Percentiles rank a stretch among this genome's conserved stretches.
These are phyloP conservation scores for Oophaga sylvatica DNA, from an alignment of 2,797 vertebrate genomes.

Conservation along the genomic window DNA sequence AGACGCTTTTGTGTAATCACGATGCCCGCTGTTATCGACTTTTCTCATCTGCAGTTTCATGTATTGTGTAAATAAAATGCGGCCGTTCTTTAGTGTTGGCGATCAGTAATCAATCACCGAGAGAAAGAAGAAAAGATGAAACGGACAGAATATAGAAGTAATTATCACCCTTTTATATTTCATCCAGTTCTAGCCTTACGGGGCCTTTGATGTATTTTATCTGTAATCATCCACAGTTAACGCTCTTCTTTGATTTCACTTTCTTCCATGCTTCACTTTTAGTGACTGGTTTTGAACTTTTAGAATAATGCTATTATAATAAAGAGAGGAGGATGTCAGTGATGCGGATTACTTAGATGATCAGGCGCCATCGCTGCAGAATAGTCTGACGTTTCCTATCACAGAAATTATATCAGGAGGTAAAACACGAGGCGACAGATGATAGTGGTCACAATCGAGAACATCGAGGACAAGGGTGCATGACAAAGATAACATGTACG, in stretches of 20 bases:
- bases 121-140: conserved; percentile 36
- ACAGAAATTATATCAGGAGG: neutral
- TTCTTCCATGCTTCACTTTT: conserved; percentile 11
- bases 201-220: conserved; percentile 43
- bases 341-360: neutral
- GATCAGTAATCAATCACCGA: neutral
- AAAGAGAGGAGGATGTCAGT: neutral
- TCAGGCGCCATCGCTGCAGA: neutral
- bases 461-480: no score
- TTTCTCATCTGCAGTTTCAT: neutral
- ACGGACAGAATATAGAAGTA: conserved; percentile 38
- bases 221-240: conserved; percentile 11
- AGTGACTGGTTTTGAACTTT: neutral
- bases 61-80: neutral
- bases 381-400: neutral
- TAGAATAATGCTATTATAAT: neutral
- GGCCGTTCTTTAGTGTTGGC: neutral
- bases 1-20: neutral
- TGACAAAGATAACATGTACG: no score
- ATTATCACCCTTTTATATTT: conserved; percentile 39
- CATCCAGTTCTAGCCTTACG: conserved; percentile 1
- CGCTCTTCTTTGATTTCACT: conserved; percentile 4
- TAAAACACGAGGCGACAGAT: neutral
- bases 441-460: neutral
- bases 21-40: neutral